Evolutionary conservation across 1,140 invertebrate species (phyloP).

Genomic region (Drosophila parvula): DNA sequence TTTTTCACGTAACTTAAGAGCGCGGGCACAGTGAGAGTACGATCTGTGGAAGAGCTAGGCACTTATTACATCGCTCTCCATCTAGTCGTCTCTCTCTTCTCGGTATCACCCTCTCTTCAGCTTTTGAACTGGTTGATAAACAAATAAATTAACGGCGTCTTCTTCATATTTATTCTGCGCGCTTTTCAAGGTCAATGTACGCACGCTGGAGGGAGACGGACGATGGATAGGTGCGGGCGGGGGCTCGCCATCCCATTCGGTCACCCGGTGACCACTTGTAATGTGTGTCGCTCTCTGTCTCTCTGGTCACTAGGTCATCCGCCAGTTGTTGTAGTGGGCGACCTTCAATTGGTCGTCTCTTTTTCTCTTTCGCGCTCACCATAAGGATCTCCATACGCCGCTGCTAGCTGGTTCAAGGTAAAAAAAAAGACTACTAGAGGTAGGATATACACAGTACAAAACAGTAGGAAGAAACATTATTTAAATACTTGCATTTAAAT

Average conservation of each 20-base stretch:
- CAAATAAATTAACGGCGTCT: conserved; percentile 47
- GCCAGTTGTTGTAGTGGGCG: not conserved
- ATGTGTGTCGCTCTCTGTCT: conserved; percentile 15
- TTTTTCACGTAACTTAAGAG: conserved; percentile 35
- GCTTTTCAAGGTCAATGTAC: conserved; percentile 49
- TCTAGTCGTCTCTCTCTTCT: conserved; percentile 4
- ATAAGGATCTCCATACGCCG: not conserved
- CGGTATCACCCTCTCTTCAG: not conserved
- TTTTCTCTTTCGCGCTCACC: not conserved
- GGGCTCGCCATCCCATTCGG: conserved; percentile 16
- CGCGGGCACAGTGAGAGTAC: not conserved
- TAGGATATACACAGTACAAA: not conserved
- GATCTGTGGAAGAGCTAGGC: conserved; percentile 9
- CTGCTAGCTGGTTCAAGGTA: conserved; percentile 4
- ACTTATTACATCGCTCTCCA: conserved; percentile 27
- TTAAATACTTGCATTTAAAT: no score
- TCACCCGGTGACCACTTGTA: conserved; percentile 40
- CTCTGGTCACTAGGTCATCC: conserved; percentile 35
- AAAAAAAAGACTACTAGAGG: no score
- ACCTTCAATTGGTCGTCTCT: conserved; percentile 13
- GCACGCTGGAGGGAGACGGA: conserved; percentile 1
- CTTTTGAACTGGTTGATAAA: conserved; percentile 36
- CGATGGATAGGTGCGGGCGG: not conserved
- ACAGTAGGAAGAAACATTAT: not conserved
- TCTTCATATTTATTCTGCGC: not conserved